Conservation (phyloP, 2,888 invertebrate genomes). For the Brenthis hecate region DNA sequence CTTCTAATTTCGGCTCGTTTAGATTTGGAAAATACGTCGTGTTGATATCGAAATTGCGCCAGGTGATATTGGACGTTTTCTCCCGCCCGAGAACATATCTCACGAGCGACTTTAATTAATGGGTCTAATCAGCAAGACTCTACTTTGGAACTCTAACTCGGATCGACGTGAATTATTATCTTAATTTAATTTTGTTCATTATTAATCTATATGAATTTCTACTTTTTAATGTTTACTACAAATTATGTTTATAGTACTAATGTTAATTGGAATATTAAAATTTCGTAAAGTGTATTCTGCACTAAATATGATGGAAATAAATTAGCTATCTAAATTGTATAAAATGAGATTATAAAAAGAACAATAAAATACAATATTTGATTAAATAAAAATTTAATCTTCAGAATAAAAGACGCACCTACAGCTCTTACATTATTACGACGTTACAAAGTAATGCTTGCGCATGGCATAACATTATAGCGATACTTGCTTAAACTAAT, state of each 20-base stretch:
- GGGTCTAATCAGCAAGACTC: constrained; percentile 40
- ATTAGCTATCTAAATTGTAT: too few relatives aligned
- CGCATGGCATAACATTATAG: too few relatives aligned
- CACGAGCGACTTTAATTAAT: constrained; percentile 46
- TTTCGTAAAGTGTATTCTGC: background rate
- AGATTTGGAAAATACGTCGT: constrained; percentile 76
- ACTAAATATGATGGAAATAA: too few relatives aligned
- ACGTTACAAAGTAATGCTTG: too few relatives aligned
- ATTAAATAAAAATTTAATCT: too few relatives aligned
- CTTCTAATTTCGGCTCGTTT: constrained; percentile 82
- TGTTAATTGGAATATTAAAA: background rate
- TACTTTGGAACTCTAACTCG: constrained; percentile 32
- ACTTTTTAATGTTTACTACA: background rate
- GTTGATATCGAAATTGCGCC: constrained; percentile 55
- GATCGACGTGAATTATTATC: constrained; percentile 26
- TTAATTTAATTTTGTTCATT: constrained; percentile 28
- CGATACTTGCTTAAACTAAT: too few relatives aligned
- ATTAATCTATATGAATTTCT: constrained; percentile 18
- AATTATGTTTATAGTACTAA: constrained; percentile 9
- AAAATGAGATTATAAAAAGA: too few relatives aligned
- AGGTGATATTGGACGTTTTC: constrained; percentile 50
- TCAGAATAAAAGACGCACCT: too few relatives aligned
- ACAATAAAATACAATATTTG: too few relatives aligned
- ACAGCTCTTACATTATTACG: too few relatives aligned
- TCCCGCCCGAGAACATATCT: constrained; percentile 44